Evolutionary conservation across 2,888 invertebrate species (phyloP).

Genomic region (Apodemia zela): DNA sequence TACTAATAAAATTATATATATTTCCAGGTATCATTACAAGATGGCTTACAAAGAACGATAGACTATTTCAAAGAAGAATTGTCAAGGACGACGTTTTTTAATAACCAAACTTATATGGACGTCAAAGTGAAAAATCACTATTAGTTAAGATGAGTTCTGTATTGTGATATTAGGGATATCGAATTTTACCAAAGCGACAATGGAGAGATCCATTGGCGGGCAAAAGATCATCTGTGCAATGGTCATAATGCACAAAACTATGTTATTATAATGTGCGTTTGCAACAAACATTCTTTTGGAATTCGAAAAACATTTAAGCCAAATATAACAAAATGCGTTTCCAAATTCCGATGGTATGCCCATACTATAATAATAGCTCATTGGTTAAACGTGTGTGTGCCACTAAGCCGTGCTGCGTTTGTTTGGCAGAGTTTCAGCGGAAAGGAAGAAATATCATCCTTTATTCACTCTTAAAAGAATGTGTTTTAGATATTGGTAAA

Average conservation of each 20-base stretch:
- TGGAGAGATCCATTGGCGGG: background rate
- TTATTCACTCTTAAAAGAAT: too few relatives aligned
- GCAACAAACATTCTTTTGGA: background rate
- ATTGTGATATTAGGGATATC: constrained; percentile 63
- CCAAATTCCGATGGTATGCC: too few relatives aligned
- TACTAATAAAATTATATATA: background rate
- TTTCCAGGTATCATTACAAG: constrained; percentile 86
- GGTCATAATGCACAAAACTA: background rate
- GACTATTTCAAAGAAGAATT: constrained; percentile 96
- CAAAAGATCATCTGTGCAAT: background rate
- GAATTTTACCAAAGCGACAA: constrained; percentile 23
- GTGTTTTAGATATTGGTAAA: too few relatives aligned
- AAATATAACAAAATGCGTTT: background rate
- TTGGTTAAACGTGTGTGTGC: background rate
- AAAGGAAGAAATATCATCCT: too few relatives aligned
- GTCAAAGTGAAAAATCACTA: constrained; percentile 49
- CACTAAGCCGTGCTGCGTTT: background rate
- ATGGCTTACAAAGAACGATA: constrained; percentile 94
- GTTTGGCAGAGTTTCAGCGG: background rate
- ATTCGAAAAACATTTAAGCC: background rate
- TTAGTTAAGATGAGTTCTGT: constrained; percentile 37
- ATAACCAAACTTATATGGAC: constrained; percentile 73
- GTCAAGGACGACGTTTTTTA: constrained; percentile 66
- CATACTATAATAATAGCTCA: too few relatives aligned
- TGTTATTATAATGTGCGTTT: background rate